Conservation (phyloP, 2,888 invertebrate species). For the Theodoxus fluviatilis region DNA sequence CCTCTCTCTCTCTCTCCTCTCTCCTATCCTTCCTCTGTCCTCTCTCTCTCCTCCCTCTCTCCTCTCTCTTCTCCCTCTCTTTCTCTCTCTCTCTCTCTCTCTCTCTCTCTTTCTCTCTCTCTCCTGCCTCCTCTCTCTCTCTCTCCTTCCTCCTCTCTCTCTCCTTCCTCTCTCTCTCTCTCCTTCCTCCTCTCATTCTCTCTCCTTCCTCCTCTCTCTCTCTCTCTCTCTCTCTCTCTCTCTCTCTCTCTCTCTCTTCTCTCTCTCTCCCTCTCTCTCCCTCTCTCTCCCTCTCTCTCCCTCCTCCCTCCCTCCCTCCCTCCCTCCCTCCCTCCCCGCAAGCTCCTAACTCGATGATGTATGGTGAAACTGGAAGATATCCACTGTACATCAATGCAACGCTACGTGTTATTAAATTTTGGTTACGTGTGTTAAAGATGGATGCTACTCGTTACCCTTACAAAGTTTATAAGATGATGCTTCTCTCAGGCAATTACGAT, state of each 20-base stretch:
- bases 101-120: not conserved
- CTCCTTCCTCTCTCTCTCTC: conserved; percentile 14
- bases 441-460: too few species aligned
- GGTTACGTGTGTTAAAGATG: too few species aligned
- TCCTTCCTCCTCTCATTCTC: not conserved
- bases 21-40: too few species aligned
- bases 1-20: too few species aligned
- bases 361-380: too few species aligned
- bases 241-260: not conserved
- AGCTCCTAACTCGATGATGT: too few species aligned
- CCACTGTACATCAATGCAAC: too few species aligned
- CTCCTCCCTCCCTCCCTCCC: not conserved
- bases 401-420: too few species aligned
- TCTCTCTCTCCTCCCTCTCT: not conserved
- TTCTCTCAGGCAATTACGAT: too few species aligned
- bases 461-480: too few species aligned
- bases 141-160: not conserved
- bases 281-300: conserved; percentile 18
- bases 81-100: not conserved
- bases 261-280: conserved; percentile 1
- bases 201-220: not conserved
- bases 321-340: not conserved
- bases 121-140: conserved; percentile 3
- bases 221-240: not conserved
- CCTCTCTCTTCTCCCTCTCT: not conserved